Evolutionary conservation across 2,113 vertebrate species (phyloP).

Genomic region (Platanista minor): DNA sequence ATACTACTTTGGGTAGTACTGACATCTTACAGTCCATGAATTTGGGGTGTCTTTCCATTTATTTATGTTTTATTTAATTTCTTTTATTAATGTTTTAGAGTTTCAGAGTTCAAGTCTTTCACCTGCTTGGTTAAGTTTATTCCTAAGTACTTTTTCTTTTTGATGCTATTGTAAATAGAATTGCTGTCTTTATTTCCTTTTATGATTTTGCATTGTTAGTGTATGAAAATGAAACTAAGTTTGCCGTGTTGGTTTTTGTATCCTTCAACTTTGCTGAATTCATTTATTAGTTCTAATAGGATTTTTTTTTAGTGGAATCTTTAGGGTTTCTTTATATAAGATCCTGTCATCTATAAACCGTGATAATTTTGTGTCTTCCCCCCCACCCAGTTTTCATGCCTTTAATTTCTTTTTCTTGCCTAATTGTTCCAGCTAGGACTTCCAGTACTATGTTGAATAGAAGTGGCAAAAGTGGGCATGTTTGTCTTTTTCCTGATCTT

Average conservation of each 20-base stretch:
- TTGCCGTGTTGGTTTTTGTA: slow-evolving; percentile 10
- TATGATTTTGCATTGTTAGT: neutral
- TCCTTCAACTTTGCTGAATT: neutral
- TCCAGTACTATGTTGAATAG: neutral
- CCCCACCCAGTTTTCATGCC: neutral
- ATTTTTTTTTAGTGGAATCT: neutral
- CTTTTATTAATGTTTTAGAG: neutral
- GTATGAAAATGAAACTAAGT: neutral
- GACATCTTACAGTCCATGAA: neutral
- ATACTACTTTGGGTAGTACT: neutral
- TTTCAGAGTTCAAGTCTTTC: slow-evolving; percentile 1
- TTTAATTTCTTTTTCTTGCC: neutral
- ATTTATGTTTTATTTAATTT: neutral
- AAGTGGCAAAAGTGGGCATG: neutral
- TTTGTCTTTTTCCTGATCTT: neutral
- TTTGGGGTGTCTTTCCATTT: neutral
- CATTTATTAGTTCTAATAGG: neutral
- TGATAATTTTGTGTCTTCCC: neutral
- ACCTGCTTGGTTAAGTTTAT: neutral
- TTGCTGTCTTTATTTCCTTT: slow-evolving; percentile 32
- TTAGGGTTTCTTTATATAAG: neutral
- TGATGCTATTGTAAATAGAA: neutral
- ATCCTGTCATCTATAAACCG: neutral
- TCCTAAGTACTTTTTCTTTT: neutral
- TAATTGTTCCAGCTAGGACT: neutral